Conservation (phyloP, 37 sponge, comb jelly and placozoan species). For the Aplysina aerophoba region DNA sequence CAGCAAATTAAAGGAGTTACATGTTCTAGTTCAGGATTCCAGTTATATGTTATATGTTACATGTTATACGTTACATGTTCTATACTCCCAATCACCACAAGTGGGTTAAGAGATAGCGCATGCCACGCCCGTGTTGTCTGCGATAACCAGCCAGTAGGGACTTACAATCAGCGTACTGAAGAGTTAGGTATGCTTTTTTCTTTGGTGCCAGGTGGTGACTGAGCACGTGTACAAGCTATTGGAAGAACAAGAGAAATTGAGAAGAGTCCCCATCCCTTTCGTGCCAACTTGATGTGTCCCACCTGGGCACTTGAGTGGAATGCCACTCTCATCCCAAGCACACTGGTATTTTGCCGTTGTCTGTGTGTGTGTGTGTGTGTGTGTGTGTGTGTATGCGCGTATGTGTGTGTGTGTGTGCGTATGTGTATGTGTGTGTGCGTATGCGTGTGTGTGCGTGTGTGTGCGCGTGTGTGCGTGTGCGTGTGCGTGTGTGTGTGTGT, state of each 20-base stretch:
- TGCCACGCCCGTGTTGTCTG: too few relatives aligned
- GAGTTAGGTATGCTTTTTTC: not conserved
- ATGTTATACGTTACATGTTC: too few relatives aligned
- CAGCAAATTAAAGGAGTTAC: too few relatives aligned
- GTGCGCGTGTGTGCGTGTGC: slow-evolving; percentile 42
- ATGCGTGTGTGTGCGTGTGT: slow-evolving; percentile 41
- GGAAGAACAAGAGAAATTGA: slow-evolving; percentile 55
- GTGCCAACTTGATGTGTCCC: too few relatives aligned
- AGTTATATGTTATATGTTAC: too few relatives aligned
- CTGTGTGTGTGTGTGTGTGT: slow-evolving; percentile 38
- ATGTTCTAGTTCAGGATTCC: too few relatives aligned
- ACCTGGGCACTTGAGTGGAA: slow-evolving; percentile 28
- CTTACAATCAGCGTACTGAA: too few relatives aligned
- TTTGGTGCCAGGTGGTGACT: slow-evolving; percentile 53
- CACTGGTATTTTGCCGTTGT: slow-evolving; percentile 39
- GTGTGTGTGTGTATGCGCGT: not conserved
- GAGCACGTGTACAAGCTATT: slow-evolving; percentile 76
- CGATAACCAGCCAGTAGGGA: too few relatives aligned
- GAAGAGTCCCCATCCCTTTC: slow-evolving; percentile 53
- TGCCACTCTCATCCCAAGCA: slow-evolving; percentile 51
- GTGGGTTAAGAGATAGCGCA: too few relatives aligned
- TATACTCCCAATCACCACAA: too few relatives aligned
- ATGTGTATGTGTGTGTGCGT: not conserved
- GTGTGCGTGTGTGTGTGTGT: slow-evolving; percentile 51
- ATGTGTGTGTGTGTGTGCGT: slow-evolving; percentile 8